Percentiles rank a stretch among this genome's conserved stretches.
These are phyloP conservation scores for Tribolium castaneum DNA, from an alignment of 1,140 invertebrate genomes.

Conservation along the genomic window DNA sequence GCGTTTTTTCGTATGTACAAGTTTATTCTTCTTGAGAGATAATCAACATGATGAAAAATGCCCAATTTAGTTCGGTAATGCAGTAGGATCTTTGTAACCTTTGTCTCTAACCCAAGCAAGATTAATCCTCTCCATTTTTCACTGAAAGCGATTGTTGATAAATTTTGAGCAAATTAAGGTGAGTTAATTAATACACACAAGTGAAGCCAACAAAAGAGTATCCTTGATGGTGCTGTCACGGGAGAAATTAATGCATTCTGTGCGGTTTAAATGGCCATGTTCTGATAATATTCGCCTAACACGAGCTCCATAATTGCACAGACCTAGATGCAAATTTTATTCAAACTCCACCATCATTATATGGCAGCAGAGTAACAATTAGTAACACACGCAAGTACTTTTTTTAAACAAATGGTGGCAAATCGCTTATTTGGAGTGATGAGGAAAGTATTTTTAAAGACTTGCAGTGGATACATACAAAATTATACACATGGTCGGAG, in stretches of 20 bases:
- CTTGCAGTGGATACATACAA: background rate
- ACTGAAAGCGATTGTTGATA: background rate
- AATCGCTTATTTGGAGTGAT: background rate
- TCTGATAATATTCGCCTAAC: background rate
- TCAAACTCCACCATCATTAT: background rate
- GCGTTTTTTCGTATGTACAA: conserved; percentile 12
- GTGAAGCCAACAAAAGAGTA: background rate
- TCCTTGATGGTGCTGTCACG: conserved; percentile 15
- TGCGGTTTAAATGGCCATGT: background rate
- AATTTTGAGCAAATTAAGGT: conserved; percentile 11
- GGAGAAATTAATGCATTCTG: background rate
- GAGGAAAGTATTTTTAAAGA: background rate
- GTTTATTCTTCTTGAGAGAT: background rate
- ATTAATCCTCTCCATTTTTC: too few species aligned
- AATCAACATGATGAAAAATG: background rate
- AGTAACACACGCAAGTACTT: background rate
- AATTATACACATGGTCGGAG: background rate
- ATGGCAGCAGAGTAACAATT: background rate
- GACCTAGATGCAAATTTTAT: conserved; percentile 16
- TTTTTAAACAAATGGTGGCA: background rate
- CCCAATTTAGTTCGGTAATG: background rate
- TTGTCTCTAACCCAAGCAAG: background rate
- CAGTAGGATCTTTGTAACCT: background rate
- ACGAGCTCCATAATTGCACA: background rate
- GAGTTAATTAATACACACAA: background rate